phyloP scores from a whole-genome alignment of 2,113 vertebrate species.

The Podiceps cristatus region DNA sequence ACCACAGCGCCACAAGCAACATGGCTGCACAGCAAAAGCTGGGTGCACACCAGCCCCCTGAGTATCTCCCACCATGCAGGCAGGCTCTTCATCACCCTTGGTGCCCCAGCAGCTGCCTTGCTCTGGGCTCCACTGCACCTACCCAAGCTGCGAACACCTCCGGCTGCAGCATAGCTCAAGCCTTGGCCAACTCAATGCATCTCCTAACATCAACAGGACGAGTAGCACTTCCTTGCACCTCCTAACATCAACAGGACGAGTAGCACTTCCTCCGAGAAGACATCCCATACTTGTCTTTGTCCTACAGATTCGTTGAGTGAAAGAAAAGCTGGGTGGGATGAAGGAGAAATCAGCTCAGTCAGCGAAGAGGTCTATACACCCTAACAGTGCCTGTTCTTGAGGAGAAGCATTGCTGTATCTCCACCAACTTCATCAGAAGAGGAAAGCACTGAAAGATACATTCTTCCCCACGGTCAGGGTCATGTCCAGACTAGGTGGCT shows the following conservation, averaged over 20 bases:
- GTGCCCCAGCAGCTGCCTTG: neutral
- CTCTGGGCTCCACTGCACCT: neutral
- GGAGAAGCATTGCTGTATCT: neutral
- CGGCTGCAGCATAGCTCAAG: neutral
- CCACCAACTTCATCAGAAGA: neutral
- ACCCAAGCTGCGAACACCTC: neutral
- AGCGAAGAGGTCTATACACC: neutral
- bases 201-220: neutral
- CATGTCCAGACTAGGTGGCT: neutral
- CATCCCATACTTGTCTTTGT: neutral
- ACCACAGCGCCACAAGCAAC: neutral
- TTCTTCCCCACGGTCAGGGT: neutral
- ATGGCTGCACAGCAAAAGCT: neutral
- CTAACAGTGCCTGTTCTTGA: neutral
- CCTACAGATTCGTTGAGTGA: neutral
- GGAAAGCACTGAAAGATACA: neutral
- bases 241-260: neutral
- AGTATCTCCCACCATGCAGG: accelerated
- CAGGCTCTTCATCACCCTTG: neutral
- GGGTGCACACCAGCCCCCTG: neutral
- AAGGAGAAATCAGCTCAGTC: neutral
- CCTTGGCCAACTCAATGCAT: neutral
- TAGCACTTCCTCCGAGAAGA: neutral
- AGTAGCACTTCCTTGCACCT: neutral
- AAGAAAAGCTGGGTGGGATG: neutral